phyloP scores from a whole-genome alignment of 2,888 invertebrate species.

The Heliothis peltigera region DNA sequence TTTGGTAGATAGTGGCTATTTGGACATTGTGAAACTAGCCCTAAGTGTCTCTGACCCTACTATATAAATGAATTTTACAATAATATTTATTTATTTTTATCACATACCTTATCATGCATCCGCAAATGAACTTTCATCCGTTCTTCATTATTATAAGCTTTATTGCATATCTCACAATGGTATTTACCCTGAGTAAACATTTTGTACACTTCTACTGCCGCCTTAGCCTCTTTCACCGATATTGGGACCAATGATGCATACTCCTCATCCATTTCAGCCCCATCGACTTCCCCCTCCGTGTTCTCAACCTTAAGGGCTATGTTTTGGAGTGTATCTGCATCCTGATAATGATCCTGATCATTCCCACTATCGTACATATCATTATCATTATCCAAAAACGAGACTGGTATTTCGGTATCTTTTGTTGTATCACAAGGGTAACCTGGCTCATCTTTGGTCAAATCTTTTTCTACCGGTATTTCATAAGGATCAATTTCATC shows the following conservation, averaged over 20 bases:
- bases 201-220: slow-evolving; percentile 79
- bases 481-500: slow-evolving; percentile 28
- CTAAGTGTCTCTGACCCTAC: no score
- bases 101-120: slow-evolving; percentile 80
- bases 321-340: slow-evolving; percentile 47
- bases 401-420: slow-evolving; percentile 31
- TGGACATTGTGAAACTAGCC: no score
- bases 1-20: no score
- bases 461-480: slow-evolving; percentile 14
- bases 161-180: slow-evolving; percentile 76
- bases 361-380: slow-evolving; percentile 52
- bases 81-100: background rate
- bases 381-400: slow-evolving; percentile 54
- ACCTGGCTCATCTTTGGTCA: slow-evolving; percentile 32
- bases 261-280: slow-evolving; percentile 77
- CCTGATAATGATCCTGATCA: slow-evolving; percentile 44
- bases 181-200: slow-evolving; percentile 73
- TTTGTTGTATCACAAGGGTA: slow-evolving; percentile 5
- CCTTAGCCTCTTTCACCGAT: slow-evolving; percentile 78
- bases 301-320: slow-evolving; percentile 34
- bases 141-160: slow-evolving; percentile 72
- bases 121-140: slow-evolving; percentile 74
- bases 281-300: slow-evolving; percentile 61
- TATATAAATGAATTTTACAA: background rate
- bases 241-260: slow-evolving; percentile 81